These are phyloP conservation scores for Bombyx huttoni DNA, from an alignment of 2,888 invertebrate species.

Conservation along the genomic window DNA sequence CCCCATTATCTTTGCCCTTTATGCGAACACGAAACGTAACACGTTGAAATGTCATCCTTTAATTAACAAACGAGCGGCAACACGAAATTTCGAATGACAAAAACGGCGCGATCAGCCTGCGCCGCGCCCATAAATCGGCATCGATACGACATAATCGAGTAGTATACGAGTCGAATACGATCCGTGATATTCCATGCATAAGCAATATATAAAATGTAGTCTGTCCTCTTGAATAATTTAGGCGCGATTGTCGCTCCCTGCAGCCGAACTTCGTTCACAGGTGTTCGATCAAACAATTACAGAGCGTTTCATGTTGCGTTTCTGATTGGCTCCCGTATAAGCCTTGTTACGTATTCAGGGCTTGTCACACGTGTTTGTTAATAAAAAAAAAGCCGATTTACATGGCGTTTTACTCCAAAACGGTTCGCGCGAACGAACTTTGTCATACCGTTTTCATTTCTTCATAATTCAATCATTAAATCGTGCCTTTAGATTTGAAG, in stretches of 20 bases:
- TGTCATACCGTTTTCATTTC: no score
- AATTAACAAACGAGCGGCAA: slow-evolving; percentile 19
- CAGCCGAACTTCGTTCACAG: slow-evolving; percentile 32
- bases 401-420: background rate
- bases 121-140: slow-evolving; percentile 30
- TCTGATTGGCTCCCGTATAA: slow-evolving; percentile 13
- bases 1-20: slow-evolving; percentile 1
- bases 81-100: slow-evolving; percentile 21
- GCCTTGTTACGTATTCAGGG: slow-evolving; percentile 12
- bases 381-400: slow-evolving; percentile 4
- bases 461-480: no score
- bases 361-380: slow-evolving; percentile 8
- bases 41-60: slow-evolving; percentile 5
- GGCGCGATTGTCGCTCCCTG: slow-evolving; percentile 39
- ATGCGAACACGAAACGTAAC: slow-evolving; percentile 1
- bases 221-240: slow-evolving; percentile 56
- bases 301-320: slow-evolving; percentile 17
- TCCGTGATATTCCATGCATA: slow-evolving; percentile 51
- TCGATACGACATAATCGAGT: slow-evolving; percentile 33
- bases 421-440: background rate
- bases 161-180: slow-evolving; percentile 27
- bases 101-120: slow-evolving; percentile 16
- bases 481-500: no score
- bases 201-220: slow-evolving; percentile 53
- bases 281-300: slow-evolving; percentile 42